A percentile compares a stretch with the other conserved stretches of the same genome.
Conservation (phyloP, 2,113 vertebrate species). For the Calyptomena viridis region DNA sequence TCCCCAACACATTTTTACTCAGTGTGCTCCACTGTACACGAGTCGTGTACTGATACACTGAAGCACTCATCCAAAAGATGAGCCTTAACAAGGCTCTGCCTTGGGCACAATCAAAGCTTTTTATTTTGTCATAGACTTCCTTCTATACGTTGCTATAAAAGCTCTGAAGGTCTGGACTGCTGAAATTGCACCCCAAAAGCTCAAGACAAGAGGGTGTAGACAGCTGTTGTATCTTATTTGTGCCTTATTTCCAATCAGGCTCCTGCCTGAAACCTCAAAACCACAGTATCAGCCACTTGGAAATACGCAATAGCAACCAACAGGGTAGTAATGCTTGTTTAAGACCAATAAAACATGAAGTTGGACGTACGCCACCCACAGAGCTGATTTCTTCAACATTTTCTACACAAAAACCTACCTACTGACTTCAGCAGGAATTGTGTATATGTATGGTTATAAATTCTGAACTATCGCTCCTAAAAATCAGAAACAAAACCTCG, state of each 20-base stretch:
- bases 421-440: not conserved
- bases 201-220: not conserved
- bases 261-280: slow-evolving; percentile 42
- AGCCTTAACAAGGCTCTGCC: not conserved
- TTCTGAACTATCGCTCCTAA: not conserved
- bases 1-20: not conserved
- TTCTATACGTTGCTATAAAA: not conserved
- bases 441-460: not conserved
- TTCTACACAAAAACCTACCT: not conserved
- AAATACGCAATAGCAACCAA: not conserved
- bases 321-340: not conserved
- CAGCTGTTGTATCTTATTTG: slow-evolving; percentile 7
- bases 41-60: not conserved
- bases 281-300: not conserved
- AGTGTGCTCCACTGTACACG: not conserved
- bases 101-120: not conserved
- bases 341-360: slow-evolving; percentile 14
- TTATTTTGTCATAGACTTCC: not conserved
- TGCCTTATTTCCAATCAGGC: not conserved
- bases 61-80: not conserved
- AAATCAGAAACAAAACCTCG: not conserved
- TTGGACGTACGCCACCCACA: not conserved
- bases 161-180: not conserved
- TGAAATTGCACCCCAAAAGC: not conserved
- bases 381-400: not conserved